Evolutionary conservation across 2,888 invertebrate genomes (phyloP).

Genomic region (Chydorus sphaericus): DNA sequence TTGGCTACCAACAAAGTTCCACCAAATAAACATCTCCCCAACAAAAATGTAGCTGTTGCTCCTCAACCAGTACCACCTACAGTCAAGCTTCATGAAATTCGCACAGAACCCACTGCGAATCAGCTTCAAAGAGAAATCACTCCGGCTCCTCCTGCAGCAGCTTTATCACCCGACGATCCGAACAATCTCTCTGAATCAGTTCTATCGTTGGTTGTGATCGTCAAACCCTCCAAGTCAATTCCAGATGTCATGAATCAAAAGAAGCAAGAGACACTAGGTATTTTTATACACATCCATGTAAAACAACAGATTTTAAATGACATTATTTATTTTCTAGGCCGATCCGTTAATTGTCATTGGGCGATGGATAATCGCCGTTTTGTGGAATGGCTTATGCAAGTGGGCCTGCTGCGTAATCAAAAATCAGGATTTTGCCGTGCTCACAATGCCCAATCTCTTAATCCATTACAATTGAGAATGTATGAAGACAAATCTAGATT

Average conservation of each 20-base stretch:
- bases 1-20: too few relatives aligned
- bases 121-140: background rate
- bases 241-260: background rate
- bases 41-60: too few relatives aligned
- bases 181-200: constrained; percentile 45
- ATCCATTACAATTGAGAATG: constrained; percentile 55
- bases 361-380: constrained; percentile 70
- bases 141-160: background rate
- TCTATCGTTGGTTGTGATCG: constrained; percentile 70
- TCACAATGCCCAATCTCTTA: constrained; percentile 33
- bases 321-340: constrained; percentile 35
- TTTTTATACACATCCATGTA: background rate
- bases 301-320: background rate
- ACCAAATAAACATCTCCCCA: too few relatives aligned
- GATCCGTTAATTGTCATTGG: constrained; percentile 64
- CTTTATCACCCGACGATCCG: background rate
- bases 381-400: constrained; percentile 78
- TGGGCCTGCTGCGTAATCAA: constrained; percentile 62
- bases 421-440: constrained; percentile 47
- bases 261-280: constrained; percentile 13
- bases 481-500: constrained; percentile 73
- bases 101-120: too few relatives aligned
- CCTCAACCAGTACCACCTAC: too few relatives aligned
- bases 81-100: too few relatives aligned
- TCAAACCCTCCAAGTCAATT: constrained; percentile 39